Percentiles rank a stretch among this genome's conserved stretches.
These are phyloP conservation scores for Pachydiplax longipennis DNA, from an alignment of 2,888 invertebrate species.

Conservation along the genomic window DNA sequence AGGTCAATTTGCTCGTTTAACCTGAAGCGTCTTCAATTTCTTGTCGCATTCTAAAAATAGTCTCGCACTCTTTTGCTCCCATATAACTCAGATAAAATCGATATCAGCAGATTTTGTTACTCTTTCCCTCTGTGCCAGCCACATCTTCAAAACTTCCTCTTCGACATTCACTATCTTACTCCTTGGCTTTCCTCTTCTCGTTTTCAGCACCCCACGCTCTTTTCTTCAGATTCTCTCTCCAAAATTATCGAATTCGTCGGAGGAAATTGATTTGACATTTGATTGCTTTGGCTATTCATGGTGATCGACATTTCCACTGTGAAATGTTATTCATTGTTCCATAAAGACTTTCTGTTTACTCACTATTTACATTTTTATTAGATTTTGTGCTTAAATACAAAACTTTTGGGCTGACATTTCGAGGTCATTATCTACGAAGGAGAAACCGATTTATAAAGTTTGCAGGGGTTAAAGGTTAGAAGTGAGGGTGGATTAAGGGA, in stretches of 20 bases:
- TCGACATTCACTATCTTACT: not conserved
- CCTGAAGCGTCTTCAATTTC: not conserved
- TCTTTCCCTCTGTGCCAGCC: not conserved
- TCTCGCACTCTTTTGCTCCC: not conserved
- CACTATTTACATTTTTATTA: no score
- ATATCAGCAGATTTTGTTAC: not conserved
- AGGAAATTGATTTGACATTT: no score
- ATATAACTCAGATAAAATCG: not conserved
- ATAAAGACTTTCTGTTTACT: no score
- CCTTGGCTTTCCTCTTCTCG: not conserved
- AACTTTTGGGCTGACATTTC: no score
- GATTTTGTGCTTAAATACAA: no score
- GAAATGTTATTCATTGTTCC: no score
- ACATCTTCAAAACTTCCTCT: not conserved
- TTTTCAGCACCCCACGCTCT: not conserved
- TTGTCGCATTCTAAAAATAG: not conserved
- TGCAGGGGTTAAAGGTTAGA: no score
- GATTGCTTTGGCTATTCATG: no score
- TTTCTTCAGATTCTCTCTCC: not conserved
- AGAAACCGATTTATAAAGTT: no score
- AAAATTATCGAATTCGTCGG: not conserved
- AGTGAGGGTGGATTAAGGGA: no score
- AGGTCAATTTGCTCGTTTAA: not conserved
- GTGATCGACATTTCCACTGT: no score
- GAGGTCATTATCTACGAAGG: no score